Percentiles rank a stretch among this genome's conserved stretches.
Conservation (phyloP, 2,113 vertebrate genomes). For the Rhabdornis inornatus region DNA sequence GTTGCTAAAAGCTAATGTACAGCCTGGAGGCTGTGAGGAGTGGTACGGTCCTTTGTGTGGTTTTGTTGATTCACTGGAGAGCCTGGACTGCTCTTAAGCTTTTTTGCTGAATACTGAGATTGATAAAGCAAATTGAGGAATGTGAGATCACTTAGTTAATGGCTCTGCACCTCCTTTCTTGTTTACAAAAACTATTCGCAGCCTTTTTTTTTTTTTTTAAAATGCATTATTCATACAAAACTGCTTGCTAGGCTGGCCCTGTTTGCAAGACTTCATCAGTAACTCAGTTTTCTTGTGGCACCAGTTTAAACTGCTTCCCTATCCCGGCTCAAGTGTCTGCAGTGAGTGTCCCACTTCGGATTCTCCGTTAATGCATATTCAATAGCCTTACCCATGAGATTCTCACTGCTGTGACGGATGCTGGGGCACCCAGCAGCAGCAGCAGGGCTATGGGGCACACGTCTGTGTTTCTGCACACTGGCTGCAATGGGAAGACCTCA, state of each 20-base stretch:
- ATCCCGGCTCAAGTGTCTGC: neutral
- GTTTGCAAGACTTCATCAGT: neutral
- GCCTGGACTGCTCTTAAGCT: neutral
- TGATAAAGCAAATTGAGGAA: conserved; percentile 15
- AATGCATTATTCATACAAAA: neutral
- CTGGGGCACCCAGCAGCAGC: neutral
- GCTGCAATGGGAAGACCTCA: neutral
- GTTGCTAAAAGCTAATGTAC: conserved; percentile 55
- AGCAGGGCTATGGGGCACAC: neutral
- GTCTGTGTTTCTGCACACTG: accelerated
- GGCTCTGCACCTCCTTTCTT: neutral
- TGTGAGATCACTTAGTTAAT: neutral
- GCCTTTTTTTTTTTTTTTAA: neutral
- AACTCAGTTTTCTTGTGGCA: neutral
- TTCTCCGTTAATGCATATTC: neutral
- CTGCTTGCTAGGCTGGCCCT: neutral
- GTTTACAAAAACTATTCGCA: neutral
- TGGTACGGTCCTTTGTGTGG: conserved; percentile 22
- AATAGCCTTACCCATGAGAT: neutral
- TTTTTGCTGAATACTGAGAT: conserved; percentile 1
- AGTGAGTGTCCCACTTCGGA: neutral
- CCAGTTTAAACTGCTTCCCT: neutral
- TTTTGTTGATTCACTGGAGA: conserved; percentile 10
- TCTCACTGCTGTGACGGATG: accelerated
- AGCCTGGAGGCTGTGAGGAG: conserved; percentile 20